These are phyloP conservation scores for Lordiphosa andalusiaca DNA, from an alignment of 2,888 invertebrate species.

Conservation along the genomic window DNA sequence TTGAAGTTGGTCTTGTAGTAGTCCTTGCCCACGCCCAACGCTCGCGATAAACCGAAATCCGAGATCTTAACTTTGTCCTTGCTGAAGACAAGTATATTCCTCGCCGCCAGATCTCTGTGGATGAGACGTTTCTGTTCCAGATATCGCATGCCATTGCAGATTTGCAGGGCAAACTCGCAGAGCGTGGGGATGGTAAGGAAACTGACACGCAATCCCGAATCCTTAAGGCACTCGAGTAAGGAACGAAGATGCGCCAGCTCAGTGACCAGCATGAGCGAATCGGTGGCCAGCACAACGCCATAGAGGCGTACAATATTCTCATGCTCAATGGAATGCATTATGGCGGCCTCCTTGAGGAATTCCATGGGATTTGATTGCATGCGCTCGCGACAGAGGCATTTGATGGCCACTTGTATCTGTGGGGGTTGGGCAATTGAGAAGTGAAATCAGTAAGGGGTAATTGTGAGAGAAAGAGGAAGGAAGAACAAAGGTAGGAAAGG, in stretches of 20 bases:
- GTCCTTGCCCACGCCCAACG: constrained; percentile 97
- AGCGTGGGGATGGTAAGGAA: constrained; percentile 93
- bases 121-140: constrained; percentile 97
- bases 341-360: constrained; percentile 98
- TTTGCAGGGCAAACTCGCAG: constrained; percentile 97
- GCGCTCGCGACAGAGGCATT: constrained; percentile 95
- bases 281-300: constrained; percentile 97
- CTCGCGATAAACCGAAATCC: constrained; percentile 97
- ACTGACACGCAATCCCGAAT: constrained; percentile 92
- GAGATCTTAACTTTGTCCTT: constrained; percentile 99
- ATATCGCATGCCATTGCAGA: constrained; percentile 99
- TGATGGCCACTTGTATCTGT: constrained; percentile 97
- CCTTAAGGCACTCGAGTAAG: constrained; percentile 96
- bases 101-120: constrained; percentile 97
- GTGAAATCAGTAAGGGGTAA: neutral
- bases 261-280: constrained; percentile 90
- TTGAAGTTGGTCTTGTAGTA: constrained; percentile 99
- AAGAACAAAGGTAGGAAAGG: too few relatives aligned
- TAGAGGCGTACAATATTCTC: constrained; percentile 98
- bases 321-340: constrained; percentile 98
- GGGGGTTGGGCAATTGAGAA: neutral
- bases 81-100: constrained; percentile 98
- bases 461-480: too few relatives aligned
- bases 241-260: constrained; percentile 97
- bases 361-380: constrained; percentile 98